Evolutionary conservation across 1,140 invertebrate species (phyloP).

Genomic region (Drosophila bifasciata): DNA sequence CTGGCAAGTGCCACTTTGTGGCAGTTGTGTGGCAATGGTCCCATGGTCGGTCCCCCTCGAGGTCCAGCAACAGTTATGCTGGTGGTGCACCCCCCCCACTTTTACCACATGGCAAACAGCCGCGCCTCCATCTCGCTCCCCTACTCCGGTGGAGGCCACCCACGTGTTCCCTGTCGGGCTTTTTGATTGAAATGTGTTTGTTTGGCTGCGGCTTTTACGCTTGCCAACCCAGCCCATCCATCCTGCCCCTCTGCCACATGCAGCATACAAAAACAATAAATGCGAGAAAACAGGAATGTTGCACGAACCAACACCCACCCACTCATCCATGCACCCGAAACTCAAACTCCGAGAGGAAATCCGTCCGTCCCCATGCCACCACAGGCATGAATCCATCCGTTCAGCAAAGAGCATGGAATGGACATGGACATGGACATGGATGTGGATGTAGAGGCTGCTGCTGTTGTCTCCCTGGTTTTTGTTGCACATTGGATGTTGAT

Average conservation of each 20-base stretch:
- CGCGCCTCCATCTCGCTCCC: not conserved
- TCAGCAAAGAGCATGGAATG: conserved; percentile 37
- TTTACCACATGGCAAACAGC: conserved; percentile 14
- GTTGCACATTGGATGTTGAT: conserved; percentile 30
- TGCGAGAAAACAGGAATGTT: conserved; percentile 55
- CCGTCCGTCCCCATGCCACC: conserved; percentile 20
- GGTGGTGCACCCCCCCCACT: not conserved
- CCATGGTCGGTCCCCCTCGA: conserved; percentile 29
- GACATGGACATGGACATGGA: conserved; percentile 34
- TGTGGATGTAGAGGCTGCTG: not conserved
- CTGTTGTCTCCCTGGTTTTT: conserved; percentile 12
- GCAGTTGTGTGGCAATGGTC: conserved; percentile 61
- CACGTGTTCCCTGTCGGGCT: conserved; percentile 59
- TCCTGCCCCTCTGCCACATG: not conserved
- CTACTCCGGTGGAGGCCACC: conserved; percentile 38
- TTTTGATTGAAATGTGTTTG: conserved; percentile 81
- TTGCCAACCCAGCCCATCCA: not conserved
- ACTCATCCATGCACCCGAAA: not conserved
- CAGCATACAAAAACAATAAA: conserved; percentile 59
- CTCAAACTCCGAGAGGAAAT: conserved; percentile 41
- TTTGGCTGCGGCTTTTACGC: conserved; percentile 66
- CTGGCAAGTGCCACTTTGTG: conserved; percentile 75
- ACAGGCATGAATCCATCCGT: conserved; percentile 4
- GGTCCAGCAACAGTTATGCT: conserved; percentile 62
- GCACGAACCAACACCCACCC: conserved; percentile 25